Evolutionary conservation across 2,888 invertebrate genomes (phyloP).

Genomic region (Phaonia tiefii): DNA sequence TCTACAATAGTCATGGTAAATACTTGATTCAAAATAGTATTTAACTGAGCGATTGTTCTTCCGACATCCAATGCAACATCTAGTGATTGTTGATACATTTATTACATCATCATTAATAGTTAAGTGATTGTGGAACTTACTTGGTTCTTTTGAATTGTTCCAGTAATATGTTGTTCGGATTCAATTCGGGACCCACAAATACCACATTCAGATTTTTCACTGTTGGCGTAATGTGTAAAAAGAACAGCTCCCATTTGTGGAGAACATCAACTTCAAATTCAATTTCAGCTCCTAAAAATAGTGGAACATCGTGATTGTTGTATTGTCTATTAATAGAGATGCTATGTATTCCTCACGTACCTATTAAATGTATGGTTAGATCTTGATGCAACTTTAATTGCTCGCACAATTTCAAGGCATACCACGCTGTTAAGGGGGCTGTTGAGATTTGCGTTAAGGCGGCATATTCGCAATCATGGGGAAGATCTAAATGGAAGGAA

Average conservation of each 20-base stretch:
- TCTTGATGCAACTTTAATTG: constrained; percentile 70
- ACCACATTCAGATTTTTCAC: constrained; percentile 83
- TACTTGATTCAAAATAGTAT: constrained; percentile 81
- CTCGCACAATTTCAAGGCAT: constrained; percentile 81
- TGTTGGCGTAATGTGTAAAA: constrained; percentile 84
- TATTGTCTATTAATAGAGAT: neutral
- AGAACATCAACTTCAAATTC: constrained; percentile 87
- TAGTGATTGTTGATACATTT: constrained; percentile 76
- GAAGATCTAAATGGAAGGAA: constrained; percentile 35
- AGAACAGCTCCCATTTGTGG: constrained; percentile 87
- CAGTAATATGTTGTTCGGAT: constrained; percentile 82
- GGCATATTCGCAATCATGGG: constrained; percentile 82
- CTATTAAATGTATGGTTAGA: constrained; percentile 78
- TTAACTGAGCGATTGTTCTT: constrained; percentile 81
- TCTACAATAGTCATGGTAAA: constrained; percentile 82
- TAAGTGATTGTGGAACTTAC: no score
- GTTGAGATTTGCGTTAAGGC: constrained; percentile 85
- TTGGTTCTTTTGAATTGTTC: constrained; percentile 83
- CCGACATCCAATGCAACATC: constrained; percentile 82
- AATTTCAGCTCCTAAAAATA: constrained; percentile 84
- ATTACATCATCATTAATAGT: no score
- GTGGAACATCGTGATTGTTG: neutral
- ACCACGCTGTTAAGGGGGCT: constrained; percentile 84
- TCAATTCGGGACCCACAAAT: constrained; percentile 85
- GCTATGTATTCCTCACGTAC: constrained; percentile 55